Evolutionary conservation across 2,888 invertebrate species (phyloP), one percentile per base, ranked within the genome.

Genomic region (Plagodis dolabraria): DNA sequence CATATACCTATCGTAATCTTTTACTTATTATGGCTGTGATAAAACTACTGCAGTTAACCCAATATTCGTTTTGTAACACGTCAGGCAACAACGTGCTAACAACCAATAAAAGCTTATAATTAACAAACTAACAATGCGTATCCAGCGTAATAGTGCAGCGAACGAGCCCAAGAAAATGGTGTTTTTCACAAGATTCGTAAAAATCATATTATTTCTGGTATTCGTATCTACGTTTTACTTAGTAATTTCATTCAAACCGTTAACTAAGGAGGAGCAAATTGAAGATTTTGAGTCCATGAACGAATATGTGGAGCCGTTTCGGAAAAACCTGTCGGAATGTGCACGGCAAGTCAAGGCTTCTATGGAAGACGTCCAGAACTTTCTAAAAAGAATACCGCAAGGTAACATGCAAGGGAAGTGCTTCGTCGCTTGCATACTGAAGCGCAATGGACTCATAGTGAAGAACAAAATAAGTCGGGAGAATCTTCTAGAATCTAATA

Each of bases 341-440:
- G 89, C 90, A 22, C 77, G 81, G 0, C 88, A 92, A 76, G 89
- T 89, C 0, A 86, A 82, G 69, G 92, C 92, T 0, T 79, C 85
- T 0, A 84, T 79, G 81, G 72, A 68, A 0, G 92, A 91, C 45
- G 83, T 92, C 0, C 91, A 92, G 59, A 77, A 82, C 38, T 92
- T 92, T 55, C 65, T 92, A 8, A 90, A 91, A 66, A 73, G 88
- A 49, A 76, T 89, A 42, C 92, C 92, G 0, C 91, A 90, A 48
- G 69, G 77, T 0, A 76, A 85, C 0, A 65, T 80, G 68, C 79
- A 88, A 64, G 92, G 92, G 0, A 91, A 92, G 76, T 92, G 92
- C 50, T 89, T 92, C 60, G 92, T 92, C 1, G 92, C 92, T 0
- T 92, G 92, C 57, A 90, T 92, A 38, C 62, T 92, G 1, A 91